These are phyloP conservation scores for Pristionchus fissidentatus DNA, from an alignment of 2,888 invertebrate species.

Conservation along the genomic window DNA sequence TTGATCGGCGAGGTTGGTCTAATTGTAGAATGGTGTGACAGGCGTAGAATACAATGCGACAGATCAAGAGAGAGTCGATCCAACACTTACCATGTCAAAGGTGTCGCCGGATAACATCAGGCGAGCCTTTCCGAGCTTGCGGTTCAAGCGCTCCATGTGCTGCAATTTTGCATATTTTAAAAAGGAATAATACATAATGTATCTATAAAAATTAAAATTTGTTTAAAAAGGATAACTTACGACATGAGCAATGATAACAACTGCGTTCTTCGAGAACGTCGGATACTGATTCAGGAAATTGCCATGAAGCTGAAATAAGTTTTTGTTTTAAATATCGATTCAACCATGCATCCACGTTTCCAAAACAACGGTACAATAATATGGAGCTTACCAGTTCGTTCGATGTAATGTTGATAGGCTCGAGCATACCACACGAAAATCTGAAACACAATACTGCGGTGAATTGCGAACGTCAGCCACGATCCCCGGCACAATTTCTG, in stretches of 20 bases:
- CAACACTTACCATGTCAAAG: neutral
- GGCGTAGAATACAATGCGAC: too few relatives aligned
- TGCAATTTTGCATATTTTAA: too few relatives aligned
- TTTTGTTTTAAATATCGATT: neutral
- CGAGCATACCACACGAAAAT: slow-evolving; percentile 14
- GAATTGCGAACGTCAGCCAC: neutral
- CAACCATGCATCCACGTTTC: too few relatives aligned
- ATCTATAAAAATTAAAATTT: neutral
- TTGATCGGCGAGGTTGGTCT: too few relatives aligned
- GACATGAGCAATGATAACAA: neutral
- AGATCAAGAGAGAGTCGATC: neutral
- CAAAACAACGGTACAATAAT: neutral
- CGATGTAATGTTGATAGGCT: neutral
- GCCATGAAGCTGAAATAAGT: neutral
- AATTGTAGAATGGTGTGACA: too few relatives aligned
- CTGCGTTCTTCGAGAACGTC: neutral
- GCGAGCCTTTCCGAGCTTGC: neutral
- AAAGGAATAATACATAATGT: too few relatives aligned
- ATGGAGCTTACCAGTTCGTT: neutral
- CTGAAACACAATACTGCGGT: neutral
- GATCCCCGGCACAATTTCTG: neutral
- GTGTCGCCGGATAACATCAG: neutral
- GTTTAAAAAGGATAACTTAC: neutral
- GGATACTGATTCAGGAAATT: neutral
- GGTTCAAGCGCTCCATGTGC: neutral